Evolutionary conservation across 2,797 vertebrate genomes (phyloP), one percentile per base, ranked within the genome.

Genomic region (Coregonus ussuriensis): DNA sequence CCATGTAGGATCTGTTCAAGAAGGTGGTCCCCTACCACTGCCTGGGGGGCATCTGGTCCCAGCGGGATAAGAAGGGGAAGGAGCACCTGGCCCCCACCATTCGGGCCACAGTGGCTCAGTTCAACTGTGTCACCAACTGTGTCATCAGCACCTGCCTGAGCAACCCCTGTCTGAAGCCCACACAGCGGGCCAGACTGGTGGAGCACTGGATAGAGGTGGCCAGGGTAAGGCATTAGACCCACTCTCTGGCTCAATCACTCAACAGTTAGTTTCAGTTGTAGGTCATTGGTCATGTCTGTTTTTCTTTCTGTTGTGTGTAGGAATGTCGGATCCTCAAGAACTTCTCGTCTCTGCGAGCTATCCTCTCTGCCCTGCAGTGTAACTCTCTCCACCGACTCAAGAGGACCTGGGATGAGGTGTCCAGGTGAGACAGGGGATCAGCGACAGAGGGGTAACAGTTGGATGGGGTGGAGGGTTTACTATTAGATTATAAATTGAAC

Each of bases 21-120:
- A 97, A 96, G 87, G 97, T 98, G 91, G 96, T 98, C 65, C 95
- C 97, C 4, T 98, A 98, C 90, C 97, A 98, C 92, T 98, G 97
- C 86, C 93, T 98, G 83, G 97, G 97, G 47, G 97, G 96, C 74
- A 98, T 97, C 85, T 98, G 97, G 97, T 98, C 97, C 9, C 97
- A 98, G 90, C 88, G 97, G 73, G 97, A 98, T 79, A 98, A 98
- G 93, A 98, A 98, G 56, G 97, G 97, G 82, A 98, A 97, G 79
- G 97, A 98, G 82, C 96, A 98, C 85, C 81, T 98, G 90, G 97
- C 97, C 0, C 97, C 97, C 79, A 96, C 96, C 79, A 97, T 98
- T 89, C 93, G 97, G 0, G 97, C 97, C 89, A 98, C 97, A 0
- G 97, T 98, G 78, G 92, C 96, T 0, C 97, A 98, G 93, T 98